Percentiles rank a stretch among this genome's conserved stretches.
Evolutionary conservation across 2,888 invertebrate genomes (phyloP).

Genomic region (Allacma fusca): DNA sequence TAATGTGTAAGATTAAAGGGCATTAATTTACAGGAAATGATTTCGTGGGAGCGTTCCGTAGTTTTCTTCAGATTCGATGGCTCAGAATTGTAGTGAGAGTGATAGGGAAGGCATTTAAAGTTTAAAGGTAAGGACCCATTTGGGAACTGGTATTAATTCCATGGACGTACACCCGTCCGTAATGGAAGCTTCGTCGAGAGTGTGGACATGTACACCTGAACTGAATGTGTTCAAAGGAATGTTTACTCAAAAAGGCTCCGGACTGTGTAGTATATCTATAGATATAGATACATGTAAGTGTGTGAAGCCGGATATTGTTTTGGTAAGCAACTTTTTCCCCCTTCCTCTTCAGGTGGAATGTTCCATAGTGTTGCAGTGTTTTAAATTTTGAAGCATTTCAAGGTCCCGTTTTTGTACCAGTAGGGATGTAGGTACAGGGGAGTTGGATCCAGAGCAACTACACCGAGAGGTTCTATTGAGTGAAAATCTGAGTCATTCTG

Average conservation of each 20-base stretch:
- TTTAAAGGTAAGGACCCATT: slow-evolving; percentile 10
- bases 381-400: not conserved
- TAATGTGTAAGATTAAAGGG: slow-evolving; percentile 4
- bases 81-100: not conserved
- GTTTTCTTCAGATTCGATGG: not conserved
- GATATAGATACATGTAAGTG: too few relatives aligned
- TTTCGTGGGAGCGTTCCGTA: slow-evolving; percentile 25
- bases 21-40: slow-evolving; percentile 30
- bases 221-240: too few relatives aligned
- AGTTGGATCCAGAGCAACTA: too few relatives aligned
- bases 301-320: slow-evolving; percentile 21
- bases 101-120: slow-evolving; percentile 23
- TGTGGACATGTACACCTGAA: too few relatives aligned
- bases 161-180: not conserved
- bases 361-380: not conserved
- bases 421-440: too few relatives aligned
- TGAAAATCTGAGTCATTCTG: slow-evolving; percentile 35
- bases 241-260: too few relatives aligned
- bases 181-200: not conserved
- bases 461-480: slow-evolving; percentile 5
- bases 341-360: slow-evolving; percentile 20
- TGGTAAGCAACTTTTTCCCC: not conserved
- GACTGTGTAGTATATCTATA: too few relatives aligned
- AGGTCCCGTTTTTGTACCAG: slow-evolving; percentile 22
- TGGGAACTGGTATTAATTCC: not conserved